A percentile compares a stretch with the other conserved stretches of the same genome.
These are phyloP conservation scores for Calliopsis andreniformis DNA, from an alignment of 1,140 invertebrate species.

Conservation along the genomic window DNA sequence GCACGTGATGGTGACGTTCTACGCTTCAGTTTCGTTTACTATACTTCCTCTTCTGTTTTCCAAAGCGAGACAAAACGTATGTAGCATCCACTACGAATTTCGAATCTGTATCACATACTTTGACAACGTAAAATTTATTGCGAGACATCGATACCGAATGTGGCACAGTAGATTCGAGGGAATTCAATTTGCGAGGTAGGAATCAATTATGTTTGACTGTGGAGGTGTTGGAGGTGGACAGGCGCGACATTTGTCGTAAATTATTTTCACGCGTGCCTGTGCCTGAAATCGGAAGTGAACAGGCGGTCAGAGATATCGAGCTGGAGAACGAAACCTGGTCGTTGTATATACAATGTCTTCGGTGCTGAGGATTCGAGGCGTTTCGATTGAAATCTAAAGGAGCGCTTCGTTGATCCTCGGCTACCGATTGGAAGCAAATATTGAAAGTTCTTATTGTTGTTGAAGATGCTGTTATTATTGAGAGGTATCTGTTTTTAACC, in stretches of 20 bases:
- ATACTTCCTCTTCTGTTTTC: no score
- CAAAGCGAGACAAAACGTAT: no score
- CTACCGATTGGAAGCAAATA: neutral
- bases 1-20: neutral
- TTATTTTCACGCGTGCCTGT: neutral
- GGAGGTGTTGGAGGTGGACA: neutral
- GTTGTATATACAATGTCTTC: constrained; percentile 24
- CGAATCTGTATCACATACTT: no score
- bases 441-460: constrained; percentile 17
- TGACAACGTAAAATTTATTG: no score
- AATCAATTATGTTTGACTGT: neutral
- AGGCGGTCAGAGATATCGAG: neutral
- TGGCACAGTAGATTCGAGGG: no score
- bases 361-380: neutral
- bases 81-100: no score
- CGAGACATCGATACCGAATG: no score
- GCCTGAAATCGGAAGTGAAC: neutral
- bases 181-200: no score
- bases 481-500: constrained; percentile 24
- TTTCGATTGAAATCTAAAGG: neutral
- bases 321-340: neutral
- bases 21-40: no score
- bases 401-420: neutral
- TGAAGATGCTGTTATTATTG: constrained; percentile 33
- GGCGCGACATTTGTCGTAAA: neutral